Percentiles rank a stretch among this genome's conserved stretches.
phyloP scores from a whole-genome alignment of 23 tunicate species.

The Halocynthia roretzi region DNA sequence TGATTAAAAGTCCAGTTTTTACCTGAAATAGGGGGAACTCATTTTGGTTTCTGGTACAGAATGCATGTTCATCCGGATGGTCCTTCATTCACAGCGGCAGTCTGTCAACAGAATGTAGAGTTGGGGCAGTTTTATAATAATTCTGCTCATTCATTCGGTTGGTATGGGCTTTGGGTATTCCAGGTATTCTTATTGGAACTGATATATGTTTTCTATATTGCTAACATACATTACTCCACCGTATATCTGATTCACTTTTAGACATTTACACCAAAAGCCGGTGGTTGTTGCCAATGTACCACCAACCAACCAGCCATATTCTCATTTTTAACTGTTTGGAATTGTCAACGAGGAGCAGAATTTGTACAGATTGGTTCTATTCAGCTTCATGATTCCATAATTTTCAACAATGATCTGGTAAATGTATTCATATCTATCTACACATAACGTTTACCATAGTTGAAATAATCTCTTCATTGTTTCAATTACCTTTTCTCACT shows the following conservation, averaged over 20 bases:
- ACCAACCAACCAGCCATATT: slow-evolving; percentile 4
- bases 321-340: slow-evolving; percentile 12
- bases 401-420: slow-evolving; percentile 25
- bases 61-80: slow-evolving; percentile 60
- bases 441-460: too few species aligned
- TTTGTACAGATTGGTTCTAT: slow-evolving; percentile 29
- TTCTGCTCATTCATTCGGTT: slow-evolving; percentile 8
- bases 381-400: slow-evolving; percentile 8
- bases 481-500: too few species aligned
- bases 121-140: slow-evolving; percentile 24
- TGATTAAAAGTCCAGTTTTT: not conserved
- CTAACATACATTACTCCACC: too few species aligned
- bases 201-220: not conserved
- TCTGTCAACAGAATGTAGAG: slow-evolving; percentile 42
- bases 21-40: slow-evolving; percentile 35
- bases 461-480: too few species aligned
- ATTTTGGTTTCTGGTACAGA: slow-evolving; percentile 71
- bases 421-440: too few species aligned
- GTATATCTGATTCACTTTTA: not conserved
- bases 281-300: slow-evolving; percentile 9
- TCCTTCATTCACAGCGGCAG: slow-evolving; percentile 26
- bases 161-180: slow-evolving; percentile 24
- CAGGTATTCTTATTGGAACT: slow-evolving; percentile 4
- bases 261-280: slow-evolving; percentile 22
- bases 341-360: slow-evolving; percentile 35